Evolutionary conservation across 1,140 invertebrate genomes (phyloP).

Genomic region (Ptiloglossa arizonensis): DNA sequence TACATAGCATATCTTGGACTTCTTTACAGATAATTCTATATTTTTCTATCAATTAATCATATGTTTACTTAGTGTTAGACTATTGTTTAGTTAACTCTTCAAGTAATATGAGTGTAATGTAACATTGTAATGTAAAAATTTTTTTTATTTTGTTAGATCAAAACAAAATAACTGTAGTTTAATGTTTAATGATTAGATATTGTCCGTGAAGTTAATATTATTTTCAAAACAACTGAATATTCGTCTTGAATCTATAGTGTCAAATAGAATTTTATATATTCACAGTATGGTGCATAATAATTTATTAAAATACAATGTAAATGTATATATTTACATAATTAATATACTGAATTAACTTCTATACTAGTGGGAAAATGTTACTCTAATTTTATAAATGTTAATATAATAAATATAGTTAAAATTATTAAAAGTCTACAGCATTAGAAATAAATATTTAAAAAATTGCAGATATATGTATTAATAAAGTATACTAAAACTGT

Average conservation of each 20-base stretch:
- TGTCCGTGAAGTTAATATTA: slow-evolving; percentile 81
- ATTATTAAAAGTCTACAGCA: not conserved
- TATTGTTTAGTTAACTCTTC: no score
- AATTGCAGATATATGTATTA: slow-evolving; percentile 76
- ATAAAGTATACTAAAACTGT: slow-evolving; percentile 4
- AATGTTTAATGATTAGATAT: slow-evolving; percentile 80
- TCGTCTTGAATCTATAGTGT: slow-evolving; percentile 84
- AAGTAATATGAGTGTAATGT: no score
- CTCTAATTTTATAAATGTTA: no score
- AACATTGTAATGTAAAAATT: not conserved
- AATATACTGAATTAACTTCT: no score
- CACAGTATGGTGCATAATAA: no score
- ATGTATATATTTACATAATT: no score
- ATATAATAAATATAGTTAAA: no score
- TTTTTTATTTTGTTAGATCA: slow-evolving; percentile 59
- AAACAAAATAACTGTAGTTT: slow-evolving; percentile 82
- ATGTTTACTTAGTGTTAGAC: not conserved
- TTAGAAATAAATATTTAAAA: slow-evolving; percentile 79
- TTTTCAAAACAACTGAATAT: slow-evolving; percentile 85
- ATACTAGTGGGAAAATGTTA: no score
- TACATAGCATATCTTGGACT: not conserved
- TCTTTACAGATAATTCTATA: not conserved
- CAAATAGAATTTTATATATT: slow-evolving; percentile 78
- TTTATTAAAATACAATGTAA: no score
- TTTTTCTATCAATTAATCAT: not conserved